A percentile compares a stretch with the other conserved stretches of the same genome.
Conservation (phyloP, 2,888 invertebrate genomes). For the Volucella zonaria region DNA sequence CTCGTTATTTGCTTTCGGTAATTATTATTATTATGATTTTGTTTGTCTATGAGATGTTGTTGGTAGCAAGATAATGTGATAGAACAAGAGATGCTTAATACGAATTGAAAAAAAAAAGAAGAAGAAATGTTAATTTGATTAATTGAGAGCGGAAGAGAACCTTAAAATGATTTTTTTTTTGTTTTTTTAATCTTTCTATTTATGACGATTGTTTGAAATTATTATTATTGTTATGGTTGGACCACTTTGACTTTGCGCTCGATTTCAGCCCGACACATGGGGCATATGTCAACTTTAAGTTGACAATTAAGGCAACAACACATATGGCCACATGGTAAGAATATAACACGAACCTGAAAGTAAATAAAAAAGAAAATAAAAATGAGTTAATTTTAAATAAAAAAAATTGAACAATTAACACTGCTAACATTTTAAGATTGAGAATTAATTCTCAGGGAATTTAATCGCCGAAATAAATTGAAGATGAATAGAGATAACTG, state of each 20-base stretch:
- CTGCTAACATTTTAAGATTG: too few species aligned
- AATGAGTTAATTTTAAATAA: conserved; percentile 9
- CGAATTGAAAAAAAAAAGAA: conserved; percentile 21
- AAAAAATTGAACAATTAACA: too few species aligned
- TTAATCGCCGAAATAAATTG: too few species aligned
- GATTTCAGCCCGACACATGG: conserved; percentile 90
- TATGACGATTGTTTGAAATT: background rate
- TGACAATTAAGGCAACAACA: conserved; percentile 91
- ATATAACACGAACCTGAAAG: conserved; percentile 88
- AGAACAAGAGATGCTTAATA: conserved; percentile 29
- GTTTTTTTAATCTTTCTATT: background rate
- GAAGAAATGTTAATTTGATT: conserved; percentile 50
- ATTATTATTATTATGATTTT: conserved; percentile 18
- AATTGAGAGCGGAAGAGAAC: conserved; percentile 46
- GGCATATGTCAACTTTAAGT: conserved; percentile 85
- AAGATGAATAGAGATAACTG: too few species aligned
- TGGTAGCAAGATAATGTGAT: conserved; percentile 12
- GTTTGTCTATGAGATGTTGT: conserved; percentile 2
- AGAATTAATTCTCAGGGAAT: too few species aligned
- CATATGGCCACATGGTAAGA: conserved; percentile 94
- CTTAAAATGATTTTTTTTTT: conserved; percentile 19
- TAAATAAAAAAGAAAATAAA: background rate
- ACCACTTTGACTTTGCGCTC: conserved; percentile 88
- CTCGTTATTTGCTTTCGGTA: conserved; percentile 39
- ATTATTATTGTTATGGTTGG: conserved; percentile 82